Evolutionary conservation across 2,797 vertebrate genomes (phyloP).

Genomic region (Siniperca undulata): DNA sequence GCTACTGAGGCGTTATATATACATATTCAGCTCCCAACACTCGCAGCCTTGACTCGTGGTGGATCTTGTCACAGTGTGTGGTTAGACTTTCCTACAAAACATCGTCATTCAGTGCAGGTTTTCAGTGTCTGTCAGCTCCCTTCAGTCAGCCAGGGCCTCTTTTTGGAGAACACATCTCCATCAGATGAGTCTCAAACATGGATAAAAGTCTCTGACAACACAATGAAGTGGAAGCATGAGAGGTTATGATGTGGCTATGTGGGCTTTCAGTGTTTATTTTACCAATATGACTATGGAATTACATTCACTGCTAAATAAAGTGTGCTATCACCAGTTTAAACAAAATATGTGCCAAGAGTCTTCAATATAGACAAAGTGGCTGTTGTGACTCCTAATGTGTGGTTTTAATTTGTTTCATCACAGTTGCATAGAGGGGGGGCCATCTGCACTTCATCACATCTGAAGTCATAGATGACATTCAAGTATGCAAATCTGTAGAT

Average conservation of each 20-base stretch:
- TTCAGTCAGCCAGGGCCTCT: not conserved
- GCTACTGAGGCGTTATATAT: conserved; percentile 38
- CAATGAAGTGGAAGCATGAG: not conserved
- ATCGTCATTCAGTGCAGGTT: conserved; percentile 17
- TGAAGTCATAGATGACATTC: not conserved
- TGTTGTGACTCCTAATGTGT: not conserved
- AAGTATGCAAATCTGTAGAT: conserved; percentile 9
- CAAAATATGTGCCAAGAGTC: not conserved
- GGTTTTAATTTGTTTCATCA: conserved; percentile 19
- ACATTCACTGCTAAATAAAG: conserved; percentile 12
- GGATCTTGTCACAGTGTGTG: not conserved
- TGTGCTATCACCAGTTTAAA: conserved; percentile 10
- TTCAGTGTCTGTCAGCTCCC: not conserved
- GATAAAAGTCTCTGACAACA: not conserved
- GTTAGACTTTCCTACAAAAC: not conserved
- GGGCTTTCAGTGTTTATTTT: conserved; percentile 34
- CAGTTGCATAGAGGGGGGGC: not conserved
- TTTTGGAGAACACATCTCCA: not conserved
- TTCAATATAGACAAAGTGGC: conserved; percentile 34
- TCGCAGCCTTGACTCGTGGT: not conserved
- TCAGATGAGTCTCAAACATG: not conserved
- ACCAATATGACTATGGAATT: conserved; percentile 5
- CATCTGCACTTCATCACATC: conserved; percentile 19
- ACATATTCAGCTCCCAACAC: conserved; percentile 12
- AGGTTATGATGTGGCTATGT: not conserved